Evolutionary conservation across 2,113 vertebrate genomes (phyloP).

Genomic region (Cheirogaleus medius): DNA sequence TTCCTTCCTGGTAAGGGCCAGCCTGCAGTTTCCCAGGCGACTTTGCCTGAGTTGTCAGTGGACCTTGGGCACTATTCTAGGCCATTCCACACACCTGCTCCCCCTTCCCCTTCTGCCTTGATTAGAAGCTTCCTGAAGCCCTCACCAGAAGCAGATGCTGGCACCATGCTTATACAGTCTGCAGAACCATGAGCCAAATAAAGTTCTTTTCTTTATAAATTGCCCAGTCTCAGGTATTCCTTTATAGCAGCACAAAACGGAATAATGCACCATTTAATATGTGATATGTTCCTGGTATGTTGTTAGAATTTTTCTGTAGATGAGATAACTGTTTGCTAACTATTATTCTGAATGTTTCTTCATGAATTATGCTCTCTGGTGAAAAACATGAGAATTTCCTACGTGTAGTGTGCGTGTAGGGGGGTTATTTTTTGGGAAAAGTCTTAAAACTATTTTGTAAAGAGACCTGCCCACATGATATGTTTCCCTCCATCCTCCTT

Average conservation of each 20-base stretch:
- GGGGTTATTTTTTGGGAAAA: background rate
- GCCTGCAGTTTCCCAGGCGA: background rate
- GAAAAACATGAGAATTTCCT: background rate
- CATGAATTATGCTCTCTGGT: background rate
- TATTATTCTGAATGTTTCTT: background rate
- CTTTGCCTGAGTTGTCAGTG: background rate
- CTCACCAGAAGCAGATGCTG: no score
- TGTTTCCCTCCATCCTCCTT: background rate
- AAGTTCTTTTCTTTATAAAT: no score
- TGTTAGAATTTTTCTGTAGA: background rate
- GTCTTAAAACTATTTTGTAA: background rate
- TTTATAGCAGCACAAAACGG: no score
- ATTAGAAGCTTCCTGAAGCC: no score
- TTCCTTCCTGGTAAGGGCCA: background rate
- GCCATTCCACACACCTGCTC: no score
- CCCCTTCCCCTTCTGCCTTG: no score
- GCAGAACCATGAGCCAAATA: no score
- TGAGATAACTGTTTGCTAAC: background rate
- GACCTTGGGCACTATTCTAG: background rate
- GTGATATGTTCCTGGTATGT: background rate
- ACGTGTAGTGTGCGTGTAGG: background rate
- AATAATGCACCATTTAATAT: background rate
- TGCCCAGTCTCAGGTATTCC: no score
- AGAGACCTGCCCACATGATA: background rate
- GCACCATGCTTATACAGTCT: no score